These are phyloP conservation scores for Lepisosteus osseus DNA, from an alignment of 2,113 vertebrate genomes.

Conservation along the genomic window DNA sequence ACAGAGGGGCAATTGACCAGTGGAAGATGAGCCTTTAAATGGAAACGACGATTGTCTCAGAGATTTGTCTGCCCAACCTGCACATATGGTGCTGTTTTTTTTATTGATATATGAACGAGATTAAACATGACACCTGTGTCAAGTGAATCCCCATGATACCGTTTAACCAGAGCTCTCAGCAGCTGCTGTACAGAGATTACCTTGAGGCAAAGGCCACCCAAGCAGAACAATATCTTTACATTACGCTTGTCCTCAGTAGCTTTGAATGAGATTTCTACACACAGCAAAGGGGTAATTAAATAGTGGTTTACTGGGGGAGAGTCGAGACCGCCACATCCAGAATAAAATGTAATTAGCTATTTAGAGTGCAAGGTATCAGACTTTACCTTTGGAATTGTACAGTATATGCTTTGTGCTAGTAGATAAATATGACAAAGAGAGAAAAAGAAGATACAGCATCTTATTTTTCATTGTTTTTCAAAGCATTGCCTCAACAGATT, in stretches of 20 bases:
- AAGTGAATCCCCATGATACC: conserved; percentile 52
- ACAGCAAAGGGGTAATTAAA: not conserved
- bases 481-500: no score
- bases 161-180: conserved; percentile 63
- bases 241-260: conserved; percentile 57
- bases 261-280: conserved; percentile 46
- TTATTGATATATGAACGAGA: conserved; percentile 76
- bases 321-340: not conserved
- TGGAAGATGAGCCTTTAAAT: conserved; percentile 54
- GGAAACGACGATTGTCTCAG: conserved; percentile 51
- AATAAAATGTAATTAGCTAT: no score
- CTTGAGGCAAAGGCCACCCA: conserved; percentile 72
- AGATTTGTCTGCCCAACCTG: conserved; percentile 45
- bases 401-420: no score
- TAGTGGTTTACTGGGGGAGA: not conserved
- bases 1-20: conserved; percentile 26
- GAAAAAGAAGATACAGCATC: no score
- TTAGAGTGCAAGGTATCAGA: no score
- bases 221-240: conserved; percentile 72
- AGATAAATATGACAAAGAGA: no score
- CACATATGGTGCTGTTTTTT: conserved; percentile 48
- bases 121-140: conserved; percentile 81
- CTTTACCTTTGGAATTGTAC: no score
- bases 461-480: no score
- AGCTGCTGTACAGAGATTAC: conserved; percentile 77